Evolutionary conservation across 2,888 invertebrate species (phyloP), one percentile per base, ranked within the genome.

Genomic region (Oscheius sp.): DNA sequence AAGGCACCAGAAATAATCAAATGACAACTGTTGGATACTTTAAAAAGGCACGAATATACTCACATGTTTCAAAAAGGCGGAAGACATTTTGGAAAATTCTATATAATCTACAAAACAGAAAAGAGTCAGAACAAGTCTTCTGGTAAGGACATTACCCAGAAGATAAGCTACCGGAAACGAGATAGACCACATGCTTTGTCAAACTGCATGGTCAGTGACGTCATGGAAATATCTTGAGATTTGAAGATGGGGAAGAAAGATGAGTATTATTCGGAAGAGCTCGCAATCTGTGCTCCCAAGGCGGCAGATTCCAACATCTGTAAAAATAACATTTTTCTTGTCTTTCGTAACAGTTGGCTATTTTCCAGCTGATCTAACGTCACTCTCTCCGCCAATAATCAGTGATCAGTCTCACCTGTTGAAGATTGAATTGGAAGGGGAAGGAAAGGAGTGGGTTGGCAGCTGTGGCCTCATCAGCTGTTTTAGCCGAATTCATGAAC

Each of bases 261-360:
- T 27, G 66, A 49, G 3, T 13, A 49, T 46, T 45, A 70, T 35
- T 70, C 70, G 56, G 69, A 21, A n/a, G 66, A 59, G 27, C 59
- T 70, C 3, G 69, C 55, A 9, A 70, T 70, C 16, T 70, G 72
- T 21, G 74, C 76, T 21, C 69, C 58, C n/a, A 78, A 59, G 18
- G 79, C 80, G 6, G 82, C 82, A 2, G 80, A 77, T 52, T 82
- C 82, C 58, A 82, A 75, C 49, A 82, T 63, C 76, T 76, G 73
- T 25, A 76, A 58, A 6, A n/a, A 41, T 9, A 49, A 49, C 12
- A 49, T 45, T 46, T 23, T n/a, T 21, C 18, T 63, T 25, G 7
- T 23, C 21, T 18, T 21, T 21, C 27, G 1, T 6, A 52, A 9
- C 21, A 23, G 53, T 52, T 18, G 53, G 23, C 5, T 9, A 7